phyloP scores from a whole-genome alignment of 2,797 vertebrate genomes.

The Aythya fuligula region DNA sequence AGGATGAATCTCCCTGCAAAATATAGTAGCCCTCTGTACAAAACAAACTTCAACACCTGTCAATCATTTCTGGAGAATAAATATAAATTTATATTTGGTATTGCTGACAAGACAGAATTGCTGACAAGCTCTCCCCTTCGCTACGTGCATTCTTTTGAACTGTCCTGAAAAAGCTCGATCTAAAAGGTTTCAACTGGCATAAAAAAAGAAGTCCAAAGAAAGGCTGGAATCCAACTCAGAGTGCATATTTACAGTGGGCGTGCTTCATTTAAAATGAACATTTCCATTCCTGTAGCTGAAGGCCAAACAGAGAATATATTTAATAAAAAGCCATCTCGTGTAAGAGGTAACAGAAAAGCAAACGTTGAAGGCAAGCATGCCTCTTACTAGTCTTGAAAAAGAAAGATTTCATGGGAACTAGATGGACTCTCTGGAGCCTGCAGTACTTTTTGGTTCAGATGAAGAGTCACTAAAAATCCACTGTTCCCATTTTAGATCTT shows the following conservation, averaged over 20 bases:
- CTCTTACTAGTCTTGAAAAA: not conserved
- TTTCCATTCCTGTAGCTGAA: not conserved
- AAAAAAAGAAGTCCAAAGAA: not conserved
- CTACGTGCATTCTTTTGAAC: not conserved
- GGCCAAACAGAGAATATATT: not conserved
- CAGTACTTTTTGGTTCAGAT: not conserved
- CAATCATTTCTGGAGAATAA: not conserved
- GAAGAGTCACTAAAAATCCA: conserved; percentile 5
- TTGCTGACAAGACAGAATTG: not conserved
- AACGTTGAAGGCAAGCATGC: not conserved
- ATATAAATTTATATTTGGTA: not conserved
- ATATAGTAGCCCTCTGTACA: conserved; percentile 4
- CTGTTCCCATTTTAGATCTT: conserved; percentile 26
- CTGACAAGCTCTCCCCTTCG: not conserved
- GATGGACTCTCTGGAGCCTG: not conserved
- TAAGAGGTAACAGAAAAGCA: not conserved
- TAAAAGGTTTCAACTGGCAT: not conserved
- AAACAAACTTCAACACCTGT: conserved; percentile 7
- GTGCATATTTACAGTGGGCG: not conserved
- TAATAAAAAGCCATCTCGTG: not conserved
- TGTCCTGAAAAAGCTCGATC: not conserved
- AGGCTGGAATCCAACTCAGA: not conserved
- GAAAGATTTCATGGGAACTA: not conserved
- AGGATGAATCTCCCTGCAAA: conserved; percentile 42
- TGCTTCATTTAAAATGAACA: conserved; percentile 3